These are phyloP conservation scores for Phalacrocorax aristotelis DNA, from an alignment of 2,113 vertebrate genomes.

Conservation along the genomic window DNA sequence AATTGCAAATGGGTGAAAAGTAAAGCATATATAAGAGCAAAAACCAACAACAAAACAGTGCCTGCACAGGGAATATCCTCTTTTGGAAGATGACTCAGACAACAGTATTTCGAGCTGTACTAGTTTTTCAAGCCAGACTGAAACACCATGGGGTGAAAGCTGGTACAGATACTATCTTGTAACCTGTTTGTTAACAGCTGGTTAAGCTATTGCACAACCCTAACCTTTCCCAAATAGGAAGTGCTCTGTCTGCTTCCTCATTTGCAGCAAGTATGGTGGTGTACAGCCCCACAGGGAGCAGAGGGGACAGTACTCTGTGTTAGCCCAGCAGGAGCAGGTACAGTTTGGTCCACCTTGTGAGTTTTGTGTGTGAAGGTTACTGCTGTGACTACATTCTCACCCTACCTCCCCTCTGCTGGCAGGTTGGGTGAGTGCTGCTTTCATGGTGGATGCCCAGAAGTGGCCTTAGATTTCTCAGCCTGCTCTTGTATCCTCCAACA, in stretches of 20 bases:
- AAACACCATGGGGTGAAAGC: neutral
- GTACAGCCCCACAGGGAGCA: neutral
- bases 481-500: rapidly evolving
- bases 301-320: rapidly evolving
- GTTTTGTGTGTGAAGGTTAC: neutral
- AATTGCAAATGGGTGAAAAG: neutral
- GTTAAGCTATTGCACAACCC: neutral
- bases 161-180: neutral
- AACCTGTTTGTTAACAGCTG: neutral
- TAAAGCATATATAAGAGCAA: neutral
- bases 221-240: neutral
- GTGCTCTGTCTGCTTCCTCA: neutral
- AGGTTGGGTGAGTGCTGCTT: neutral
- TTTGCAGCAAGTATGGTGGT: rapidly evolving
- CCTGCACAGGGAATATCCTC: neutral
- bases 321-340: neutral
- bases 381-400: neutral
- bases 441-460: rapidly evolving
- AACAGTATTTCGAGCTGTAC: neutral
- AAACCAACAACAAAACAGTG: neutral
- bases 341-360: neutral
- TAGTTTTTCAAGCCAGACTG: neutral
- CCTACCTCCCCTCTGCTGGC: rapidly evolving
- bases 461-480: neutral
- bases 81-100: neutral